These are phyloP conservation scores for Gymnosoma rotundatum DNA, from an alignment of 2,888 invertebrate genomes.

Conservation along the genomic window DNA sequence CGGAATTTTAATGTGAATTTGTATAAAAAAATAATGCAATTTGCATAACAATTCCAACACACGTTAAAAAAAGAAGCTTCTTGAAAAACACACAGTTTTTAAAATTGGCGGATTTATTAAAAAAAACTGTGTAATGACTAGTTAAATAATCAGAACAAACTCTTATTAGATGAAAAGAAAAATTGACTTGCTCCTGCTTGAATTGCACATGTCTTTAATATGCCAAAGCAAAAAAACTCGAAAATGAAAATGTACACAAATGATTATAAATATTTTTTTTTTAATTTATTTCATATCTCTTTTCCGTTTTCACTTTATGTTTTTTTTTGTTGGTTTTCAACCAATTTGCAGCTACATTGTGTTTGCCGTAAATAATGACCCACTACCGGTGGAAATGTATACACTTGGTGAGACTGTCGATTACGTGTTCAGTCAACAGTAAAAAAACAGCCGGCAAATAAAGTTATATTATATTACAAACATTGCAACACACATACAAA, in stretches of 20 bases:
- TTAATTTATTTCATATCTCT: slow-evolving; percentile 18
- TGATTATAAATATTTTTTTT: background rate
- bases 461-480: slow-evolving; percentile 47
- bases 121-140: no score
- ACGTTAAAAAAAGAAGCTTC: no score
- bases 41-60: no score
- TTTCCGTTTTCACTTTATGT: background rate
- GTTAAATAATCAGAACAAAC: no score
- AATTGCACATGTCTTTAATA: background rate
- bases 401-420: slow-evolving; percentile 44
- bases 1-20: no score
- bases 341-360: slow-evolving; percentile 67
- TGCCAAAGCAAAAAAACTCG: background rate
- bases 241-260: background rate
- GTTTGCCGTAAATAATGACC: slow-evolving; percentile 63
- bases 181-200: background rate
- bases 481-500: background rate
- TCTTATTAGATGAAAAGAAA: no score
- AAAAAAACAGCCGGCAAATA: slow-evolving; percentile 47
- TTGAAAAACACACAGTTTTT: no score
- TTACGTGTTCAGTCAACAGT: slow-evolving; percentile 48
- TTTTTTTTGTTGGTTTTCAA: slow-evolving; percentile 45
- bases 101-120: no score
- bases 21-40: no score
- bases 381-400: slow-evolving; percentile 63